Conservation (phyloP, 37 sponge, comb jelly and placozoan genomes). For the Mnemiopsis leidyi region DNA sequence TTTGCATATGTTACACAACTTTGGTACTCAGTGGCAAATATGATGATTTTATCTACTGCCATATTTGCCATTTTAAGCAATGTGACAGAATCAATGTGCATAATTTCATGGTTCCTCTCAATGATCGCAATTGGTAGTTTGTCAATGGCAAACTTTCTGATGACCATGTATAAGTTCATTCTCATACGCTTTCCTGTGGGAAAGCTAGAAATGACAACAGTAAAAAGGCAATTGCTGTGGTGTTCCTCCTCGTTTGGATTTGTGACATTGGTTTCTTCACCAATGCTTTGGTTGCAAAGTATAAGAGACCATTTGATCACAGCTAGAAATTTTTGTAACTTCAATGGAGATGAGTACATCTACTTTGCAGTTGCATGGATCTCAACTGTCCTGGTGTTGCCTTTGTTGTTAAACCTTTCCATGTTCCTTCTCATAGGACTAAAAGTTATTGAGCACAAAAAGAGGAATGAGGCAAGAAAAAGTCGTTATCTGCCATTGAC, state of each 20-base stretch:
- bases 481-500: background rate
- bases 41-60: background rate
- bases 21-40: background rate
- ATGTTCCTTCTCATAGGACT: slow-evolving; percentile 34
- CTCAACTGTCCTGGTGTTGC: background rate
- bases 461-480: background rate
- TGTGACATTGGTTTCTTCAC: background rate
- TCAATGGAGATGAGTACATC: background rate
- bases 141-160: background rate
- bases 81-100: background rate
- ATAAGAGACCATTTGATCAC: background rate
- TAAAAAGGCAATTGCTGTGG: background rate
- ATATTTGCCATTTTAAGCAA: background rate
- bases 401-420: background rate
- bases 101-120: background rate
- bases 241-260: background rate
- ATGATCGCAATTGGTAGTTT: background rate
- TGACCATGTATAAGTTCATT: slow-evolving; percentile 5
- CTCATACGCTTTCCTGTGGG: background rate
- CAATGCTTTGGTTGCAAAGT: background rate
- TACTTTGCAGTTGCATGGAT: background rate
- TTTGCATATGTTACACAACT: background rate
- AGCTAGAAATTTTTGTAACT: background rate
- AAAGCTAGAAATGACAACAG: background rate
- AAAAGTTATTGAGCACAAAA: background rate